Evolutionary conservation across 2,113 vertebrate species (phyloP), one percentile per base, ranked within the genome.

Genomic region (Megalops atlanticus): DNA sequence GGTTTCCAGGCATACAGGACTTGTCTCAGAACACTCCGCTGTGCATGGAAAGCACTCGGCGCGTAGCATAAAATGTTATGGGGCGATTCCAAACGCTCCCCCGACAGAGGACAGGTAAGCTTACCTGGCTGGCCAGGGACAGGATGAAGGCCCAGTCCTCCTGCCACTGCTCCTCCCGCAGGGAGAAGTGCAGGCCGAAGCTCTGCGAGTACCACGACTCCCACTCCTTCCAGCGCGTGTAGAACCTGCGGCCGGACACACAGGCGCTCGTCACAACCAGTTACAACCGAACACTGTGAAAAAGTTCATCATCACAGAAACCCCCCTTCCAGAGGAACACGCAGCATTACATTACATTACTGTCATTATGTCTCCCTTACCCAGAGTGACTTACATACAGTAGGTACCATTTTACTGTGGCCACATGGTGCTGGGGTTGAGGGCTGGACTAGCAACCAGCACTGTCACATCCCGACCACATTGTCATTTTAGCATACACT

Each of bases 171-270:
- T 99, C 97, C 90, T 99, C 98, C 86, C 96, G 87, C 78, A 99
- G 87, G 1, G 98, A 99, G 87, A 99, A 99, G 88, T 99, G 98
- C 91, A 99, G 94, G 86, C 98, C 98, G 7, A 99, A 99, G 91
- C 97, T 99, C 86, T 99, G 98, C 70, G 97, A 99, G 90, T 98
- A 99, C 98, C 98, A 99, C 0, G 98, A 99, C 84, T 99, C 98
- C 97, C 97, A 98, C 86, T 99, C 97, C 95, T 99, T 99, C 98
- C 97, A 99, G 77, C 98, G 97, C 0, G 96, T 97, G 69, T 98
- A 99, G 90, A 99, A 99, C 97, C 97, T 99, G 81, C 77, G 82
- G 12, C 18, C 38, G 21, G 15, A 72, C 1, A 76, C 76, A 84
- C 68, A 80, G 47, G 83, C n/a, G 1, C 72, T 24, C 24, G 1